Evolutionary conservation across 2,888 invertebrate genomes (phyloP).

Genomic region (Eupithecia dodoneata): DNA sequence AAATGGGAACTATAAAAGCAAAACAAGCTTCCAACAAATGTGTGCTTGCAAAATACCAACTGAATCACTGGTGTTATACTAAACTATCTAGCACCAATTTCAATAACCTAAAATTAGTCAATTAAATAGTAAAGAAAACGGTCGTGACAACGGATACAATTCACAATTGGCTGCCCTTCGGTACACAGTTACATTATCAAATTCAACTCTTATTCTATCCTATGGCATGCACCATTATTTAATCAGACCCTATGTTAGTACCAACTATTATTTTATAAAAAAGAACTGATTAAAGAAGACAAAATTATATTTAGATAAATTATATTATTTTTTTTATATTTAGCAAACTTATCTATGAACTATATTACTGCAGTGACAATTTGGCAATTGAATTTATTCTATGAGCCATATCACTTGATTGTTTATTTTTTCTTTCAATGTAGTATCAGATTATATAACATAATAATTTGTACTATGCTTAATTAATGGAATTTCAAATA

Average conservation of each 20-base stretch:
- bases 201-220: constrained; percentile 70
- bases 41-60: constrained; percentile 38
- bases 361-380: constrained; percentile 39
- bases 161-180: constrained; percentile 28
- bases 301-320: no score
- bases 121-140: constrained; percentile 41
- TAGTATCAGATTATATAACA: constrained; percentile 63
- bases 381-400: constrained; percentile 43
- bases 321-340: no score
- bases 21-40: constrained; percentile 40
- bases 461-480: constrained; percentile 82
- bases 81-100: constrained; percentile 70
- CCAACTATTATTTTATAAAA: constrained; percentile 35
- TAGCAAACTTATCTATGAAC: constrained; percentile 9
- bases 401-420: constrained; percentile 33
- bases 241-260: constrained; percentile 67
- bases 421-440: constrained; percentile 41
- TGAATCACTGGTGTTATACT: constrained; percentile 58
- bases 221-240: constrained; percentile 79
- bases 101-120: constrained; percentile 61
- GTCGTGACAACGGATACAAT: constrained; percentile 26
- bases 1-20: constrained; percentile 26
- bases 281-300: constrained; percentile 7
- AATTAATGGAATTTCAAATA: constrained; percentile 76
- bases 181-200: constrained; percentile 39